Evolutionary conservation across 2,113 vertebrate genomes (phyloP).

Genomic region (Nothoprocta perdicaria): DNA sequence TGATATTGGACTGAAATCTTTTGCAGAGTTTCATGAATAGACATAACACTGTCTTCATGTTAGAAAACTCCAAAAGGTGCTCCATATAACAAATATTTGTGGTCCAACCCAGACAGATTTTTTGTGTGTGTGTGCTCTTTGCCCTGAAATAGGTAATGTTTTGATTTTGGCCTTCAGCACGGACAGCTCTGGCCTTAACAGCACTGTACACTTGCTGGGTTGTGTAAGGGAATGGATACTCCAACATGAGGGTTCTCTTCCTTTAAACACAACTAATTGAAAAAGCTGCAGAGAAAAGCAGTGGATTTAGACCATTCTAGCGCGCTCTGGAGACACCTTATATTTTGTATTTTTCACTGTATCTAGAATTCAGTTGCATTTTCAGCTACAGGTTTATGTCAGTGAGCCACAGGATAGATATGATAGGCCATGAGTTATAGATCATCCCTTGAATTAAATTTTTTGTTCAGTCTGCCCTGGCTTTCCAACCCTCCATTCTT

Average conservation of each 20-base stretch:
- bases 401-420: background rate
- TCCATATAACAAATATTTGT: conserved; percentile 9
- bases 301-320: background rate
- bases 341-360: background rate
- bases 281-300: background rate
- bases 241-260: rapidly evolving
- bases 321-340: background rate
- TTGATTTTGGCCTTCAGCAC: background rate
- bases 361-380: background rate
- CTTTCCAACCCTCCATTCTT: background rate
- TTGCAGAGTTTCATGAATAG: conserved; percentile 41
- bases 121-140: background rate
- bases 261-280: background rate
- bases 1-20: conserved; percentile 55
- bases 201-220: background rate
- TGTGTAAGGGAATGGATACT: background rate
- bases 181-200: background rate
- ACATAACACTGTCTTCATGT: background rate
- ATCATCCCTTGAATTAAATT: background rate
- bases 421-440: background rate
- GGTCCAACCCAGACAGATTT: background rate
- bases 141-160: background rate
- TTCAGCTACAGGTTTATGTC: background rate
- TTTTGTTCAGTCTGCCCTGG: background rate
- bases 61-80: conserved; percentile 33